Evolutionary conservation across 2,113 vertebrate species (phyloP), one percentile per base, ranked within the genome.

Genomic region (Neodontobutis hainanensis): DNA sequence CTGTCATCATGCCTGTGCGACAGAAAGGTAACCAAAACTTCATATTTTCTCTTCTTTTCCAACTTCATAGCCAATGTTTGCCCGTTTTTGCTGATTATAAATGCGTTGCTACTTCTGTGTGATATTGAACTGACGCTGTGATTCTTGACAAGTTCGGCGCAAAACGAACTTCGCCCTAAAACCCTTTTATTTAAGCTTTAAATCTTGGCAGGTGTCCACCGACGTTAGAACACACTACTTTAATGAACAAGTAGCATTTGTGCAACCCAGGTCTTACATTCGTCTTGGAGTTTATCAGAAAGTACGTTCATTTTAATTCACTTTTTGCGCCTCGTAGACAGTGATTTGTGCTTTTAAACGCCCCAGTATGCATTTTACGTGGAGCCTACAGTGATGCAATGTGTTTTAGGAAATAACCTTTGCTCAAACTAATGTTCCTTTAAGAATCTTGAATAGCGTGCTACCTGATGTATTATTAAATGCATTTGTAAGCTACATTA

Each of bases 1-100:
- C 62, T 8, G 70, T 49, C 84, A 81, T 9, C 74, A 89, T 90
- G 89, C 86, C 87, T 6, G 83, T 89, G 69, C 81, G 84, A 82
- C 89, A 90, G 77, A 89, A 88, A 87, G 89, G 89, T 90, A 81
- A 67, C 49, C 47, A 1, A 51, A 48, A 52, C 12, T 6, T 5
- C 4, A 11, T 5, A 8, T 1, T 60, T 5, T 14, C 2, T 19
- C 4, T 40, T 6, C 8, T 12, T 46, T 5, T 36, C 32, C 3
- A 38, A n/a, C 12, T 7, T 1, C 15, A 0, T 2, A 15, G 12
- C 6, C 0, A 35, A 6, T 53, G 34, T 53, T 53, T 35, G 11
- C 11, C 12, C 8, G n/a, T 4, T 15, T 40, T 11, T 57, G 2
- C 6, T 6, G 16, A 10, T 2, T 15, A n/a, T 14, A 3, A 11